phyloP scores from a whole-genome alignment of 64 coral and sea anemone genomes.

The Dendrophyllia cribrosa region DNA sequence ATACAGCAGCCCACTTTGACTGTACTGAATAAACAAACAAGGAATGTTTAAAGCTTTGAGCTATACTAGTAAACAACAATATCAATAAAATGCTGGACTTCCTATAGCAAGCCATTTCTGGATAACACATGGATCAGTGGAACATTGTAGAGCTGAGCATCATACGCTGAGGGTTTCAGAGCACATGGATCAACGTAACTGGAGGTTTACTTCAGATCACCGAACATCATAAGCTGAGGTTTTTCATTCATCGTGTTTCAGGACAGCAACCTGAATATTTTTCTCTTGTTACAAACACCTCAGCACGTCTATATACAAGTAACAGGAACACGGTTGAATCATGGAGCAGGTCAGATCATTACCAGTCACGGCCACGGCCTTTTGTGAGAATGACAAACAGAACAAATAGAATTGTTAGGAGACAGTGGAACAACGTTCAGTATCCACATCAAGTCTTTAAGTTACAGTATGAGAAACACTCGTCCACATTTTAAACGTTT shows the following conservation, averaged over 20 bases:
- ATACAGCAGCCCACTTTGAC: no score
- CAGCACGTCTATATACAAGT: conserved; percentile 12
- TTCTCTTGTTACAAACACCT: conserved; percentile 13
- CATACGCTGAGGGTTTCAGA: conserved; percentile 41
- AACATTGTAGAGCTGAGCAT: conserved; percentile 24
- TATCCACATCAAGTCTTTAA: no score
- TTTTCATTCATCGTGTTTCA: conserved; percentile 27
- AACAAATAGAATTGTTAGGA: conserved; percentile 30
- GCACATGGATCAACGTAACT: conserved; percentile 10
- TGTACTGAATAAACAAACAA: no score
- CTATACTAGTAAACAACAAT: no score
- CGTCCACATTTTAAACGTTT: no score
- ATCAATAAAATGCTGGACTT: no score
- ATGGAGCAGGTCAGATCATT: conserved; percentile 25
- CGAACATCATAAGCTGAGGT: conserved; percentile 40
- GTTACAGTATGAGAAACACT: no score
- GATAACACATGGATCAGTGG: not conserved
- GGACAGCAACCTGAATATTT: conserved; percentile 28
- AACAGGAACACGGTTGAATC: conserved; percentile 39
- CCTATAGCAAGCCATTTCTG: not conserved
- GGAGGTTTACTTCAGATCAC: conserved; percentile 32
- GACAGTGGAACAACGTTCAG: not conserved
- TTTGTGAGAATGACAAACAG: conserved; percentile 57
- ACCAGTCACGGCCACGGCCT: conserved; percentile 38
- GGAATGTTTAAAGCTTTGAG: not conserved